Evolutionary conservation across 2,113 vertebrate genomes (phyloP), one percentile per base, ranked within the genome.

Genomic region (Rhynchomys soricoides): DNA sequence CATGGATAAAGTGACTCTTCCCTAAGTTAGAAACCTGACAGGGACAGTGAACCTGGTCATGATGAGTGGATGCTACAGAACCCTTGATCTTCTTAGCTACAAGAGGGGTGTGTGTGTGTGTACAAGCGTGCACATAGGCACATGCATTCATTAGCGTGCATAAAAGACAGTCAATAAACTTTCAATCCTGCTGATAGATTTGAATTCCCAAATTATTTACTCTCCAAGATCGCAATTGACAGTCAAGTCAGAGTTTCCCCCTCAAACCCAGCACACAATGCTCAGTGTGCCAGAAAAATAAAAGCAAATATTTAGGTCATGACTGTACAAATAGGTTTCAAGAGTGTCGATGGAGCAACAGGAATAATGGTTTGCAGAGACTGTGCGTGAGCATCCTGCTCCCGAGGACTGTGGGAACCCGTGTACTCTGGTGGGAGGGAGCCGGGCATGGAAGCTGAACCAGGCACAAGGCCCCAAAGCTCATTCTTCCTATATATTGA

Each of bases 401-500:
- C 21, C 11, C 45, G 3, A 29, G 43, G 40, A 29, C 8, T 1
- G 1, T 7, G 21, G 3, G 29, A 1, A 26, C 0, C 4, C 11
- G 0, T 0, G 52, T 1, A 16, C 37, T 29, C 8, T 11, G 62
- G 10, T 16, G 6, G 40, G 68, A 29, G 19, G 37, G 64, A 11
- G 29, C 19, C 4, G 22, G 22, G 73, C 4, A 4, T 6, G 26
- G 77, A 64, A 26, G 43, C 11, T 5, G 17, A 45, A 45, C 21
- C 7, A 5, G 57, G 57, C 34, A 37, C 50, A 45, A 71, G 70
- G 68, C 50, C 83, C 57, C 70, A 45, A 16, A 83, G 9, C 70
- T 85, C 19, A 40, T 95, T 97, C 73, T 81, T 83, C n/a, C 96
- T 75, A 70, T 66, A 62, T 94, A 90, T 90, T 98, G 97, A 86